Evolutionary conservation across 2,888 invertebrate species (phyloP).

Genomic region (Ashinkailepas kermadecensis): DNA sequence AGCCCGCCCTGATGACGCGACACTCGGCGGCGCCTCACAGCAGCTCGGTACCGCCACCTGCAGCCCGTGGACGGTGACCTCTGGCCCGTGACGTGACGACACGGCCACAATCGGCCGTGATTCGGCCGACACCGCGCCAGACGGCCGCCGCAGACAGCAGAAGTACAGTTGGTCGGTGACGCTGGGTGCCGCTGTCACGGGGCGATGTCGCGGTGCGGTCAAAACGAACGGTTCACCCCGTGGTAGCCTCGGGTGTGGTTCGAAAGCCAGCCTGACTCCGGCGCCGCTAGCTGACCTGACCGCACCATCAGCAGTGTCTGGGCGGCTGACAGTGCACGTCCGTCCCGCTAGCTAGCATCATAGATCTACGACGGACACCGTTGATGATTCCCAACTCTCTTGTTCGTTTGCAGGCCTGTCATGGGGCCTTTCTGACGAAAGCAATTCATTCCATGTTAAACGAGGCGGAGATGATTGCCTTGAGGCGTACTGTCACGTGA

Average conservation of each 20-base stretch:
- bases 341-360: too few species aligned
- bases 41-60: background rate
- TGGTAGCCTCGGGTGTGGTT: too few species aligned
- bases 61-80: too few species aligned
- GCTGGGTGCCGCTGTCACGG: too few species aligned
- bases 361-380: too few species aligned
- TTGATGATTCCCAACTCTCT: background rate
- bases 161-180: background rate
- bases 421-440: background rate
- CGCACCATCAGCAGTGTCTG: too few species aligned
- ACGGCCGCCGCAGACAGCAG: background rate
- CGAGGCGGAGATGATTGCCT: background rate
- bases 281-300: too few species aligned
- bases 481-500: background rate
- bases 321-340: too few species aligned
- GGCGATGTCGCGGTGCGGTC: too few species aligned
- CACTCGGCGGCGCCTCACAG: background rate
- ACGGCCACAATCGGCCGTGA: background rate
- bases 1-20: background rate
- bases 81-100: background rate
- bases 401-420: slow-evolving; percentile 1
- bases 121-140: background rate
- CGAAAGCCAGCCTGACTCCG: too few species aligned
- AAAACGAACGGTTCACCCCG: too few species aligned
- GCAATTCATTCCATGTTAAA: background rate